phyloP scores from a whole-genome alignment of 2,113 vertebrate species.

The Tylochromis polylepis region DNA sequence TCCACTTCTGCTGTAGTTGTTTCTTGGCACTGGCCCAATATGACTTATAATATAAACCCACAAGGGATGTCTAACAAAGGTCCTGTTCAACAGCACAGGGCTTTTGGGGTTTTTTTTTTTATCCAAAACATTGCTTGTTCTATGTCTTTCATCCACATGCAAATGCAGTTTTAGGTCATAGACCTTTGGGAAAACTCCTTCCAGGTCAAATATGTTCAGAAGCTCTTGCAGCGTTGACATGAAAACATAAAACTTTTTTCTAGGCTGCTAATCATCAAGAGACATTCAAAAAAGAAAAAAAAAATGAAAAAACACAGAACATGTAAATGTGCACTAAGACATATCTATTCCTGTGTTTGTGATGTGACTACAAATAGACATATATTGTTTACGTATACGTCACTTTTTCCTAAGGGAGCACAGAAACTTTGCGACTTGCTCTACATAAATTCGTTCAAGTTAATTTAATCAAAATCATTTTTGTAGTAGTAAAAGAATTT shows the following conservation, averaged over 20 bases:
- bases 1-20: neutral
- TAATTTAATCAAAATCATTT: neutral
- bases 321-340: too few species aligned
- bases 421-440: neutral
- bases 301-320: accelerated
- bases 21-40: neutral
- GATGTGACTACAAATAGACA: neutral
- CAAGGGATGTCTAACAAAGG: neutral
- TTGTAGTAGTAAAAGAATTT: neutral
- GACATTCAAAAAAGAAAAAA: neutral
- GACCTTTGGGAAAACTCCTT: neutral
- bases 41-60: neutral
- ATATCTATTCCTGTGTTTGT: neutral
- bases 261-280: neutral
- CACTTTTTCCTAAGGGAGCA: neutral
- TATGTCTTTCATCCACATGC: neutral
- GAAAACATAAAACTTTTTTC: neutral
- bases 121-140: neutral
- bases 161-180: neutral
- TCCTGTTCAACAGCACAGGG: neutral
- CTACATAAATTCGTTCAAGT: neutral
- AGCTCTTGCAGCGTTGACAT: neutral
- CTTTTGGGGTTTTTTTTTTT: neutral
- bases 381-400: neutral
- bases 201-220: neutral